Base-by-base conservation (phyloP, 2,888 invertebrate genomes). In the Dicyrtoma fusca region DNA sequence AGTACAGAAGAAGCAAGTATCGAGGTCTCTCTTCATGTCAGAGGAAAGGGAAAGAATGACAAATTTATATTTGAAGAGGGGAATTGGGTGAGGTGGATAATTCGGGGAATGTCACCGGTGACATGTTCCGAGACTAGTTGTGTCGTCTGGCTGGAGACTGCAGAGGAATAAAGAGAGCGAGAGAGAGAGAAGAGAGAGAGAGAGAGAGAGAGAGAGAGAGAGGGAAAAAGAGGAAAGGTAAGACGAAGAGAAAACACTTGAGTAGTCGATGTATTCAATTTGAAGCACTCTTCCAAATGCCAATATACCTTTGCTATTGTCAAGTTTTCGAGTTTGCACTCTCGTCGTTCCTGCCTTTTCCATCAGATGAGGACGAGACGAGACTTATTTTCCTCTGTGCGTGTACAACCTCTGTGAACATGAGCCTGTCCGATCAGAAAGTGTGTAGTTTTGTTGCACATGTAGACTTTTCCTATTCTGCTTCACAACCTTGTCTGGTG, bases 231-330 rank as follows among this genome's bases (percentile, higher is more conserved):
- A 69, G 72, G 74, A 76, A 78, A 76, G 76, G 74, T 73, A 77
- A 76, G 76, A 75, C 71, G 77, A 66, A 79, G 77, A 76, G 77
- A 78, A 77, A 79, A 78, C 77, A 79, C 77, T 78, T 78, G 75
- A 79, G 70, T 71, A 70, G 47, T 79, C 70, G 74, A 75, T 75
- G 76, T 79, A 78, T 79, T 79, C 77, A 76, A 76, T 79, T 77
- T 79, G 76, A 77, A 77, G 76, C 66, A 74, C 75, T 74, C 77
- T 77, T 76, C 74, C 74, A 76, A 77, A 76, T 79, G 75, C 79
- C 79, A 79, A 79, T 79, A 79, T 74, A 55, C 55, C 55, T 68
- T 55, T 65, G 57, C 69, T 34, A 49, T 74, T 74, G 74, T 74
- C 74, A 74, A 74, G 62, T 66, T 55, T n/a, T 73, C 70, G 34